phyloP scores from a whole-genome alignment of 2,888 invertebrate genomes.

The Pardosa pseudoannulata region DNA sequence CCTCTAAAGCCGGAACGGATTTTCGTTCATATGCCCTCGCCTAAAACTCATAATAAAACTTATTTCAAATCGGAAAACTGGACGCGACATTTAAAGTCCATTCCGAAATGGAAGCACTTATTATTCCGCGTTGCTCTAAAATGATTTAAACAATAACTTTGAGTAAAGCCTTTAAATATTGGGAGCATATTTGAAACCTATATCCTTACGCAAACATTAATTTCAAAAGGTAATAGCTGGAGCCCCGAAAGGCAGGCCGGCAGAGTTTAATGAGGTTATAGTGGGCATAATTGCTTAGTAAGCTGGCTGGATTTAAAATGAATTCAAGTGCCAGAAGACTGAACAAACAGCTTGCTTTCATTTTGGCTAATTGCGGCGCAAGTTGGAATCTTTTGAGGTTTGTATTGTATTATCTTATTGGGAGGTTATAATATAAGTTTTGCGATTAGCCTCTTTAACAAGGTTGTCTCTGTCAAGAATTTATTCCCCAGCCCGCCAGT shows the following conservation, averaged over 20 bases:
- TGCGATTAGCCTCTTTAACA: not conserved
- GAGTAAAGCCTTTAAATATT: slow-evolving; percentile 42
- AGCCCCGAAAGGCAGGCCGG: slow-evolving; percentile 18
- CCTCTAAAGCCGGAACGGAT: not conserved
- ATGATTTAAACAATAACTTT: slow-evolving; percentile 71
- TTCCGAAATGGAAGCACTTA: slow-evolving; percentile 54
- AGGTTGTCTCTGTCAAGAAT: not conserved
- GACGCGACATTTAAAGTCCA: slow-evolving; percentile 63
- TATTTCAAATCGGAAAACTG: slow-evolving; percentile 18
- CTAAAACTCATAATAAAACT: slow-evolving; percentile 53
- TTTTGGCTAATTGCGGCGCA: slow-evolving; percentile 44
- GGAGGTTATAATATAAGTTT: slow-evolving; percentile 7
- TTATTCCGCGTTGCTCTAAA: slow-evolving; percentile 51
- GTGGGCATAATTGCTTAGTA: slow-evolving; percentile 64
- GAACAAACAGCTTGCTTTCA: slow-evolving; percentile 27
- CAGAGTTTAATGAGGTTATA: slow-evolving; percentile 68
- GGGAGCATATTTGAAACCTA: slow-evolving; percentile 62
- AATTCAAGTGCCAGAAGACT: slow-evolving; percentile 26
- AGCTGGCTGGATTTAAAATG: slow-evolving; percentile 70
- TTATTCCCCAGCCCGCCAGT: not conserved
- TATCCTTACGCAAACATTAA: slow-evolving; percentile 66
- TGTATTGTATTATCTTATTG: slow-evolving; percentile 15
- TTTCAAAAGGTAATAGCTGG: slow-evolving; percentile 69
- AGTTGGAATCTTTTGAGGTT: slow-evolving; percentile 15
- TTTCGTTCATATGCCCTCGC: slow-evolving; percentile 28